Evolutionary conservation across 2,113 vertebrate species (phyloP).

Genomic region (Paramisgurnus dabryanus): DNA sequence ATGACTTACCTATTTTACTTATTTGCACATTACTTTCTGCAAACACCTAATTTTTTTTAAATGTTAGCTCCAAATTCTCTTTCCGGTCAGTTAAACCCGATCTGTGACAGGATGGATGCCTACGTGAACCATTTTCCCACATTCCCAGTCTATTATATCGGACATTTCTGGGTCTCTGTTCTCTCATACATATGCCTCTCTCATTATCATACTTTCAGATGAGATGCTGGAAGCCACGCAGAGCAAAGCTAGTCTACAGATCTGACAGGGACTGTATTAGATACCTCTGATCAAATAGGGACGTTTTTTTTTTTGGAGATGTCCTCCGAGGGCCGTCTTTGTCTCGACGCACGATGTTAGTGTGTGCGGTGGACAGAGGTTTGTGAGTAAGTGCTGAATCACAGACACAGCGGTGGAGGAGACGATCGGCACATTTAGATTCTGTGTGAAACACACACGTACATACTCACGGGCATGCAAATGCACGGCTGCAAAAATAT

Average conservation of each 20-base stretch:
- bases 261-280: slow-evolving; percentile 32
- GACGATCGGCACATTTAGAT: slow-evolving; percentile 41
- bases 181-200: background rate
- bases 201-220: slow-evolving; percentile 33
- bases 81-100: background rate
- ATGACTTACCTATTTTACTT: too few species aligned
- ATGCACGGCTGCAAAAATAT: slow-evolving; percentile 26
- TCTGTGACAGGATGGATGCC: too few species aligned
- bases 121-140: background rate
- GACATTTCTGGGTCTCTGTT: background rate
- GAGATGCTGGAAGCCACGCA: slow-evolving; percentile 38
- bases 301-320: slow-evolving; percentile 25
- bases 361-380: background rate
- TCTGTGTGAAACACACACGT: slow-evolving; percentile 6
- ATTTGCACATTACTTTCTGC: too few species aligned
- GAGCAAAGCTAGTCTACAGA: slow-evolving; percentile 10
- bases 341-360: slow-evolving; percentile 22
- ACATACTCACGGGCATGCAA: slow-evolving; percentile 4
- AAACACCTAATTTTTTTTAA: too few species aligned
- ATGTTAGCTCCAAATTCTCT: background rate
- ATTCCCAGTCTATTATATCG: background rate
- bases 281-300: slow-evolving; percentile 40
- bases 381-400: slow-evolving; percentile 49
- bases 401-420: slow-evolving; percentile 32
- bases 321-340: slow-evolving; percentile 39